These are phyloP conservation scores for Copsychus sechellarum DNA, from an alignment of 2,113 vertebrate genomes.

Conservation along the genomic window DNA sequence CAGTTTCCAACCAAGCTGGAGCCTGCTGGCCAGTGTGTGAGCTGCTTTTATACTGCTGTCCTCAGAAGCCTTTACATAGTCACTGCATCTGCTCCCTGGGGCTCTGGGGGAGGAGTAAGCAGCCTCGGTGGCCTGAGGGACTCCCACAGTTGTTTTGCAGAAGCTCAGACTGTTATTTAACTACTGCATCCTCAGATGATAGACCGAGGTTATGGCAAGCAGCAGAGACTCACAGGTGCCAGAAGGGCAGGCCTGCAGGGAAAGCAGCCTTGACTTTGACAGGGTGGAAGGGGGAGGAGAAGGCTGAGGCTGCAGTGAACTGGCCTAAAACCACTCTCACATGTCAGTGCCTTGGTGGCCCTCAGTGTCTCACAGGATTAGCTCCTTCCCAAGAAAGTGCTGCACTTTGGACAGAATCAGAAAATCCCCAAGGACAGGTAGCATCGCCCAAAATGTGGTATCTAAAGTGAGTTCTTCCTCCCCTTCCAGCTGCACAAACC, in stretches of 20 bases:
- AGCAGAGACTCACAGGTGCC: neutral
- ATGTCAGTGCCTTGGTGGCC: rapidly evolving
- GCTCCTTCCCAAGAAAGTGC: neutral
- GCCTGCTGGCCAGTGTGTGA: neutral
- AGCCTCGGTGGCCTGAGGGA: neutral
- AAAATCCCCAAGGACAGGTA: neutral
- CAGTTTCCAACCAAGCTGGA: neutral
- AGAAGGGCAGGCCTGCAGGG: neutral
- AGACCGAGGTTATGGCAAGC: neutral
- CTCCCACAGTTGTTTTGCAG: neutral
- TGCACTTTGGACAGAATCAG: neutral
- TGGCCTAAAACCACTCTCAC: neutral
- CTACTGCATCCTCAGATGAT: neutral
- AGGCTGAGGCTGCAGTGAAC: neutral
- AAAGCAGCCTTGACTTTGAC: neutral
- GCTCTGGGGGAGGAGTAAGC: neutral
- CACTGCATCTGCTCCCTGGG: neutral
- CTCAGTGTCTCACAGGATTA: neutral
- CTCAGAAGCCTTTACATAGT: neutral
- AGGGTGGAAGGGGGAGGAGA: neutral
- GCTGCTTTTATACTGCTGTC: neutral
- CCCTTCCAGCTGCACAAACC: neutral
- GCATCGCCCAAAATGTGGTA: neutral
- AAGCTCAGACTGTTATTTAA: neutral
- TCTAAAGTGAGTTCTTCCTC: neutral